A percentile compares a stretch with the other conserved stretches of the same genome.
Conservation (phyloP, 2,888 invertebrate genomes). For the Tipula confusa region DNA sequence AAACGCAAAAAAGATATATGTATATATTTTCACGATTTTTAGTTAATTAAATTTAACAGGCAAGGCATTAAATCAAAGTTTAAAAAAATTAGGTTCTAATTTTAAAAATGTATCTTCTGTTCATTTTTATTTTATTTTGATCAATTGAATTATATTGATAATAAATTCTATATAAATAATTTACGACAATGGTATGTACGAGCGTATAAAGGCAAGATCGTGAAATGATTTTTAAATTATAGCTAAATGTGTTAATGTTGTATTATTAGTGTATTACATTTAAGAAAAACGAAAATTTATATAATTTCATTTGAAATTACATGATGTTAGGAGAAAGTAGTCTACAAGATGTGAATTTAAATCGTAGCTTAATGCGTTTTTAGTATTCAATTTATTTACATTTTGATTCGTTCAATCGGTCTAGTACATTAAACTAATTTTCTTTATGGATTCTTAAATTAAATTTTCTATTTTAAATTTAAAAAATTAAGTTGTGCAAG, state of each 20-base stretch:
- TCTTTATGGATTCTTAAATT: too few species aligned
- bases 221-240: background rate
- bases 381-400: too few species aligned
- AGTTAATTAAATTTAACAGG: constrained; percentile 12
- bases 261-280: constrained; percentile 3
- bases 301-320: background rate
- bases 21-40: background rate
- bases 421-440: too few species aligned
- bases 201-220: background rate
- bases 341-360: background rate
- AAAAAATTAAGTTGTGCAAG: too few species aligned
- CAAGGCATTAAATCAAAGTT: constrained; percentile 1
- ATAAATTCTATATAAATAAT: constrained; percentile 14
- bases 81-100: background rate
- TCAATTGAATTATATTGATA: constrained; percentile 1
- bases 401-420: too few species aligned
- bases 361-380: background rate
- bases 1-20: too few species aligned
- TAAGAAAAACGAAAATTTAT: background rate
- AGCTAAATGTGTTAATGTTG: background rate
- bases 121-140: background rate
- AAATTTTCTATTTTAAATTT: too few species aligned
- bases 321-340: background rate
- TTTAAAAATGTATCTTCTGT: background rate
- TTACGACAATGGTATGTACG: background rate